Conservation (phyloP, 2,888 invertebrate genomes). For the Ptychoptera contaminata region DNA sequence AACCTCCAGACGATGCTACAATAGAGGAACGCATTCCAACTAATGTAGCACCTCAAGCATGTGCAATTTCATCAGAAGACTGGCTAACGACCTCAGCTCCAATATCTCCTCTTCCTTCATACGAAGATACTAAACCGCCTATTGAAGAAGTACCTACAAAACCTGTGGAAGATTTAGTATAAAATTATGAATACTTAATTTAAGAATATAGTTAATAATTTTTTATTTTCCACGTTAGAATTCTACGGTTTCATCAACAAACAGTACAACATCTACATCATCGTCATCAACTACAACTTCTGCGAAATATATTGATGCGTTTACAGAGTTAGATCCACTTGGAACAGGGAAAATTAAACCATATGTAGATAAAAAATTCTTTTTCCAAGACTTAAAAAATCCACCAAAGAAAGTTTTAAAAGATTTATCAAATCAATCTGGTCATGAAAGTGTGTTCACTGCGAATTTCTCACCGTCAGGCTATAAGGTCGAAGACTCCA, state of each 20-base stretch:
- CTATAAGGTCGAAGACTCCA: background rate
- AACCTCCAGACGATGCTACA: constrained; percentile 16
- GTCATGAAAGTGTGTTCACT: constrained; percentile 10
- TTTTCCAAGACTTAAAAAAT: constrained; percentile 90
- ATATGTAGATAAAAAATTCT: constrained; percentile 89
- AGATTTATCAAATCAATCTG: constrained; percentile 41
- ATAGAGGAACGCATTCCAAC: background rate
- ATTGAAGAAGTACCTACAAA: background rate
- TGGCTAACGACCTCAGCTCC: constrained; percentile 5
- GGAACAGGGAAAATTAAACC: constrained; percentile 84
- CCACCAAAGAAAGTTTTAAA: constrained; percentile 85
- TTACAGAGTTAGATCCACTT: constrained; percentile 85
- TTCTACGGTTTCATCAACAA: background rate
- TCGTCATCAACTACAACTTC: constrained; percentile 19
- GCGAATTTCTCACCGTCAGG: constrained; percentile 9
- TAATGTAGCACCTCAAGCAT: too few species aligned
- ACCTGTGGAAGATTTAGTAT: background rate
- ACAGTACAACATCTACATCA: background rate
- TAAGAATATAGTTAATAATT: too few species aligned
- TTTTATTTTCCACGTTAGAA: too few species aligned
- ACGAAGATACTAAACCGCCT: background rate
- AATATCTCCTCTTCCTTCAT: background rate
- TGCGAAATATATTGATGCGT: constrained; percentile 56
- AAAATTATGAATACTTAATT: too few species aligned
- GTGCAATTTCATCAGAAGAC: background rate